Evolutionary conservation across 2,797 vertebrate genomes (phyloP).

Genomic region (Benthosema pterotum): DNA sequence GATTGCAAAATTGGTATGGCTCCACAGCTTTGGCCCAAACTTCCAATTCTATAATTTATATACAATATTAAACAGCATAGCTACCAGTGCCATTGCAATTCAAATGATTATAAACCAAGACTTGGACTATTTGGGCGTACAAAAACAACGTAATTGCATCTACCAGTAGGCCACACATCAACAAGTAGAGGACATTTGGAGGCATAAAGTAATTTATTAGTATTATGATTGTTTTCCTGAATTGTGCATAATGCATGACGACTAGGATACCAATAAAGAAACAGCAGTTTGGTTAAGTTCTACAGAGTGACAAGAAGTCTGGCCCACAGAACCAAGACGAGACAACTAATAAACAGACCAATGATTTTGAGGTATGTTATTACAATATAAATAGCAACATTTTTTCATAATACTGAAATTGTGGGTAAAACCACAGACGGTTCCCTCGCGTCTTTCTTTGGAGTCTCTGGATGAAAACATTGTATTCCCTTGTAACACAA

Average conservation of each 20-base stretch:
- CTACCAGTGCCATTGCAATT: too few species aligned
- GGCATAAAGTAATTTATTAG: constrained; percentile 29
- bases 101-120: too few species aligned
- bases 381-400: constrained; percentile 20
- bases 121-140: too few species aligned
- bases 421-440: constrained; percentile 20
- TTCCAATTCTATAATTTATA: too few species aligned
- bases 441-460: constrained; percentile 26
- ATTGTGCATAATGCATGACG: constrained; percentile 36
- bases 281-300: constrained; percentile 17
- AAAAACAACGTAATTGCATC: too few species aligned
- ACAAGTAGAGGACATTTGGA: too few species aligned
- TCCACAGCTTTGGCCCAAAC: too few species aligned
- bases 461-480: constrained; percentile 29
- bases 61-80: too few species aligned
- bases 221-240: constrained; percentile 56
- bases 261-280: constrained; percentile 23
- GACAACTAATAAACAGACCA: constrained; percentile 31
- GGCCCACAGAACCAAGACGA: constrained; percentile 30
- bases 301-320: constrained; percentile 13
- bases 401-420: constrained; percentile 64
- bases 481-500: constrained; percentile 11
- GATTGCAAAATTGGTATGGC: too few species aligned
- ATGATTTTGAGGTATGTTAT: constrained; percentile 34
- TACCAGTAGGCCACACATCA: too few species aligned